These are phyloP conservation scores for Sebastolobus alascanus DNA, from an alignment of 2,797 vertebrate genomes.

Conservation along the genomic window DNA sequence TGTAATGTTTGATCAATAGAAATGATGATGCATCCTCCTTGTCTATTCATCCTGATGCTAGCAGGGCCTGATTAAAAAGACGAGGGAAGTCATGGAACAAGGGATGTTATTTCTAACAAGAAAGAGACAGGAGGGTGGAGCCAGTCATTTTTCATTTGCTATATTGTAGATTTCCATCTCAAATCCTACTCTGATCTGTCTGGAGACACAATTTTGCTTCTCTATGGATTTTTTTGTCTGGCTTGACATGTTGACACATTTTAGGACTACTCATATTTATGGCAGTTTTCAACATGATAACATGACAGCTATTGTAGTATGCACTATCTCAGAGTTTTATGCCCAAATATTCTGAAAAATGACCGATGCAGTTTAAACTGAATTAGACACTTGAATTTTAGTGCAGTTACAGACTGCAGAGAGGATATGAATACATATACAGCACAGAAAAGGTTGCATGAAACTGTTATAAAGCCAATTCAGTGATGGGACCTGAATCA, in stretches of 20 bases:
- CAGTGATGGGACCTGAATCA: neutral
- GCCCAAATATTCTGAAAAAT: neutral
- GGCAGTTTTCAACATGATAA: neutral
- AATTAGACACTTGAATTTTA: neutral
- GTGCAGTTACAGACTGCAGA: neutral
- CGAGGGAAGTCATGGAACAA: neutral
- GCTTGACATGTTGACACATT: neutral
- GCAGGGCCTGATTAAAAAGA: constrained; percentile 3
- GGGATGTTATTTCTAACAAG: constrained; percentile 11
- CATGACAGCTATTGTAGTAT: neutral
- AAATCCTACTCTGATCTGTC: neutral
- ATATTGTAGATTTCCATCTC: neutral
- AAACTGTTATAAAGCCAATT: neutral
- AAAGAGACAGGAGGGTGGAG: neutral
- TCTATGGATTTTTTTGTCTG: neutral
- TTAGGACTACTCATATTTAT: neutral
- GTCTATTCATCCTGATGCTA: constrained; percentile 31
- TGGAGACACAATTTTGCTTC: neutral
- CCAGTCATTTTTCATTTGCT: neutral
- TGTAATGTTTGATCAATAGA: constrained; percentile 70
- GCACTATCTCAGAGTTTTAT: neutral
- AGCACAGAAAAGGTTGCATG: neutral
- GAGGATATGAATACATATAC: neutral
- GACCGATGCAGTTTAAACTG: neutral
- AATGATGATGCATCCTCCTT: constrained; percentile 49